A percentile compares a stretch with the other conserved stretches of the same genome.
Evolutionary conservation across 2,113 vertebrate species (phyloP).

Genomic region (Bujurquina vittata): DNA sequence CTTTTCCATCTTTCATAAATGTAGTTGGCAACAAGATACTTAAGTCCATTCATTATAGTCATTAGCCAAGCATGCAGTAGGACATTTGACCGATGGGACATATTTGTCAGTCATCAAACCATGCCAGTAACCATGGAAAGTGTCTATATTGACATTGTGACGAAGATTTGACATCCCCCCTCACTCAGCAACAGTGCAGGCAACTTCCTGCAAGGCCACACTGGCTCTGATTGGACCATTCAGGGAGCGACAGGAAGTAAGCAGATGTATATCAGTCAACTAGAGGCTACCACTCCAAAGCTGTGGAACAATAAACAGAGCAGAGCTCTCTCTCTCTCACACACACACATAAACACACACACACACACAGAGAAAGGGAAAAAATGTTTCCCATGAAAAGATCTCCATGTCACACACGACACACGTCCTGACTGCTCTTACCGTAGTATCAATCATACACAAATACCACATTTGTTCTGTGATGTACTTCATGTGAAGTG

Average conservation of each 20-base stretch:
- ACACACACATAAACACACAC: constrained; percentile 6
- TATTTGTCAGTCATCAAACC: constrained; percentile 32
- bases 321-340: not conserved
- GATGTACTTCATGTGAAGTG: not conserved
- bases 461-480: not conserved
- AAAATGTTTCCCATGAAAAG: constrained; percentile 45
- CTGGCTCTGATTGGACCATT: constrained; percentile 49
- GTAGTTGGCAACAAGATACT: not conserved
- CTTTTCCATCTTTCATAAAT: constrained; percentile 28
- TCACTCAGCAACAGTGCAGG: constrained; percentile 61
- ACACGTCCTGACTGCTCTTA: not conserved
- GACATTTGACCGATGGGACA: constrained; percentile 11
- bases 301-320: constrained; percentile 69
- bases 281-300: constrained; percentile 40
- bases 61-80: not conserved
- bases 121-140: constrained; percentile 39
- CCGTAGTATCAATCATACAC: not conserved
- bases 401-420: constrained; percentile 30
- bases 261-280: constrained; percentile 73
- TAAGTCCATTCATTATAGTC: not conserved
- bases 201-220: constrained; percentile 47
- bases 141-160: constrained; percentile 51
- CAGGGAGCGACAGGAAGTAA: constrained; percentile 59
- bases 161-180: constrained; percentile 59
- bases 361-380: not conserved